Base-by-base conservation (phyloP, 2,888 invertebrate genomes). In the Lasius platythorax region DNA sequence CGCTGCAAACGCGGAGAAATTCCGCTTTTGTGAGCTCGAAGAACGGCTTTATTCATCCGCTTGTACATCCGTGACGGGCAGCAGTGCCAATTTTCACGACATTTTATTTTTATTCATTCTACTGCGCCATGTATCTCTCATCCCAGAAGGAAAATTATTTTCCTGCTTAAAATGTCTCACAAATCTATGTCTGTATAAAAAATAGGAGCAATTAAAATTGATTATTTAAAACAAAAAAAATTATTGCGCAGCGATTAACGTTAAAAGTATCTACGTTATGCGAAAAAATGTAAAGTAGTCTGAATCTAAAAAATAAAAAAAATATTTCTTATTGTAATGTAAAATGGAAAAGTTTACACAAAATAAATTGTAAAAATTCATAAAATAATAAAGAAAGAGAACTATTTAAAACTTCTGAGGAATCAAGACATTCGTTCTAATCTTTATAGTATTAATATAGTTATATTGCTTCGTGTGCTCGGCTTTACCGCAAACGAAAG, bases 401-500 rank as follows among this genome's bases (percentile, higher is more conserved):
- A 33, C 12, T 53, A 1, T n/a, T 53, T 18, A 9, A 73, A 37
- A 23, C 9, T 53, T 56, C 23, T 72, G 40, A 30, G 6, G 18
- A 18, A 12, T 46, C 61, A 50, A 40, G 61, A 82, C 23, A 76
- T 67, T 70, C 61, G 23, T 70, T 66, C 15, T 46, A 75, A 73
- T 68, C 53, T 58, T 67, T 67, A 40, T 56, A 6, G 50, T 53
- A 67, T 67, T 56, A 23, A 68, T 43, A 58, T 8, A 43, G 6
- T 53, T 28, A 43, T 68, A 40, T 12, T 18, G 18, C 33, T n/a
- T 76, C 58, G 46, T 37, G 53, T 37, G 53, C 43, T 64, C 15
- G 12, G 58, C 53, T 46, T 8, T 53, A 78, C 92, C 92, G 90
- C 93, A 92, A 95, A 94, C 92, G 94, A 95, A 94, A 95, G 94